Base-by-base conservation (phyloP, 2,888 invertebrate genomes). In the Choreutis nemorana region DNA sequence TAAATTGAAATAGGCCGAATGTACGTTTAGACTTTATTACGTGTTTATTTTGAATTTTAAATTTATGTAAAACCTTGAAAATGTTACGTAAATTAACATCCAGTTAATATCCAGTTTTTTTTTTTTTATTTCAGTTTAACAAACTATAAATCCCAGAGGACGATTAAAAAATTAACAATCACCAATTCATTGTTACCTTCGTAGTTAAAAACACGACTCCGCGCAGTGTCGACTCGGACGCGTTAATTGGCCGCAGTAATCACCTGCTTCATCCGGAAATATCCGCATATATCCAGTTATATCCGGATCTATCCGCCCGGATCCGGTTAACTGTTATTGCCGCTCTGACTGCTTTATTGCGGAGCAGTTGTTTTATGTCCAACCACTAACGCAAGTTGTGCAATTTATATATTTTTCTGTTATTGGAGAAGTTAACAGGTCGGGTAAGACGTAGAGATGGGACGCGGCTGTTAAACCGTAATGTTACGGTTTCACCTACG, bases 211-310 rank as follows among this genome's bases (percentile, higher is more conserved):
- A 13, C 15, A 26, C 26, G 15, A 11, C 14, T 6, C 18, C 5
- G 14, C n/a, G 9, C 14, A 14, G n/a, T n/a, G 14, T 26, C 6
- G n/a, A 26, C 11, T 26, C 12, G 4, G 26, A 8, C 35, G 41
- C 44, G 48, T 51, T 61, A 60, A 60, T 58, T 59, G 50, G 44
- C 45, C 42, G 27, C 50, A 35, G 49, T 62, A 61, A 65, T 63
- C 51, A 60, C 55, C 54, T 50, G 53, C 50, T 55, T 51, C 45
- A 50, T 44, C 49, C 43, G 36, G 39, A 39, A 45, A 40, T 39
- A 43, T 30, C 35, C 35, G 40, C 42, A 33, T 42, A 45, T 49
- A 51, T 51, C 48, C 45, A 41, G 43, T 40, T 37, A 39, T 41
- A 43, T 45, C 45, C 48, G 45, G 42, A 39, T 45, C 40, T 18